Evolutionary conservation across 2,113 vertebrate genomes (phyloP).

Genomic region (Petroica traversi): DNA sequence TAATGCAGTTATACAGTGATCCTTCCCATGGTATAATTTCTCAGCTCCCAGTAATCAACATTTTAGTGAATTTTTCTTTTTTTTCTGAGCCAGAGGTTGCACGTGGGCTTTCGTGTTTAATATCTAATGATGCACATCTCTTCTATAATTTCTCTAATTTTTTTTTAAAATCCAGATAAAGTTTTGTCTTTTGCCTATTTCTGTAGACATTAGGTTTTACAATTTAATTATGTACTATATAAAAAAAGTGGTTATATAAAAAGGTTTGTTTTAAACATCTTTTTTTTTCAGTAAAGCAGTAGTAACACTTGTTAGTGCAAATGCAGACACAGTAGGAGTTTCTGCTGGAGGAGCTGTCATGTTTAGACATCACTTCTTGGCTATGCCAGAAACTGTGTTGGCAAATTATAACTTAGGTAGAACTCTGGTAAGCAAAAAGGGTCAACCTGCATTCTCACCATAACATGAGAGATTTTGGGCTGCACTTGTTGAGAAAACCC

Average conservation of each 20-base stretch:
- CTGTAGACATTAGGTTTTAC: background rate
- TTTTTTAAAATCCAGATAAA: slow-evolving; percentile 20
- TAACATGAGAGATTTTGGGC: background rate
- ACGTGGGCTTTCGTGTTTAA: slow-evolving; percentile 40
- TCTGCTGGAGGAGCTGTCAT: background rate
- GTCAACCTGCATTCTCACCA: background rate
- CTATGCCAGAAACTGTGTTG: background rate
- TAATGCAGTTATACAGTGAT: slow-evolving; percentile 7
- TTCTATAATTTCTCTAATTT: slow-evolving; percentile 2
- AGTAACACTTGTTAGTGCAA: background rate
- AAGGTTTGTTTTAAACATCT: background rate
- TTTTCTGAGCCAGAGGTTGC: slow-evolving; percentile 20
- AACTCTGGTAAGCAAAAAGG: background rate
- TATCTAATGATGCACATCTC: slow-evolving; percentile 24
- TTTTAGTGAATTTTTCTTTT: background rate
- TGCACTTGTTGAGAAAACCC: background rate
- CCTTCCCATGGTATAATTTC: slow-evolving; percentile 42
- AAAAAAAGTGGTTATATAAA: background rate
- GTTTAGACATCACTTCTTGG: background rate
- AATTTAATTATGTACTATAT: background rate
- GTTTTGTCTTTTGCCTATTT: slow-evolving; percentile 1
- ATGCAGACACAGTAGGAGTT: background rate
- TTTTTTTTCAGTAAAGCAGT: background rate
- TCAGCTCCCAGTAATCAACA: slow-evolving; percentile 28
- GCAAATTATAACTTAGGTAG: background rate